Percentiles rank a stretch among this genome's conserved stretches.
Evolutionary conservation across 37 sponge, comb jelly and placozoan species (phyloP).

Genomic region (Mnemiopsis leidyi): DNA sequence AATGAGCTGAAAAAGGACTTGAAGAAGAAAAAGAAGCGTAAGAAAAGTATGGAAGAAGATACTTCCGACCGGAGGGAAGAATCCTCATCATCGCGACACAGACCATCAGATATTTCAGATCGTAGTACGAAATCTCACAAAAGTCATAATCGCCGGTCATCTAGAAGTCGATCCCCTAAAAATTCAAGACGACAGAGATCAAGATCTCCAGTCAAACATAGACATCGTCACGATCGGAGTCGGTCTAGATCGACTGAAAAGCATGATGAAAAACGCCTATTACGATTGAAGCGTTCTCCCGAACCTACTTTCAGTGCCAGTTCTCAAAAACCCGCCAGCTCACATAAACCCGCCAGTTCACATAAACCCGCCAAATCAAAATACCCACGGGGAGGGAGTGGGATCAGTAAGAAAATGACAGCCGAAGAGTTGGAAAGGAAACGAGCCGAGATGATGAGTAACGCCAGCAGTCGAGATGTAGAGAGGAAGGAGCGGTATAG

Average conservation of each 20-base stretch:
- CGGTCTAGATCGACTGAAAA: not conserved
- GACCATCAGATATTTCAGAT: not conserved
- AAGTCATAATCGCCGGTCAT: not conserved
- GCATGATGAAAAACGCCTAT: not conserved
- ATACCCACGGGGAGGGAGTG: conserved; percentile 11
- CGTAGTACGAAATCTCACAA: not conserved
- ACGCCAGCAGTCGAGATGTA: conserved; percentile 2
- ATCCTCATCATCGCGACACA: conserved; percentile 36
- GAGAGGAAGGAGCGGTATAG: conserved; percentile 21
- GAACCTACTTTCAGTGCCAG: not conserved
- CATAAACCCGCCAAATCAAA: not conserved
- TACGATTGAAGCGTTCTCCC: not conserved
- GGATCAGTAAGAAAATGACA: conserved; percentile 39
- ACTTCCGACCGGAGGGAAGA: not conserved
- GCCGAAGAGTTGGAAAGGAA: conserved; percentile 39
- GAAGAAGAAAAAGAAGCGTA: conserved; percentile 43
- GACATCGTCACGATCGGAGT: not conserved
- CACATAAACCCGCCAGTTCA: not conserved
- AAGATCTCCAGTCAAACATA: not conserved
- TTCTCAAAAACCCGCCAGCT: not conserved
- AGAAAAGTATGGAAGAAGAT: not conserved
- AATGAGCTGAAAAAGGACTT: conserved; percentile 54
- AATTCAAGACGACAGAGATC: not conserved
- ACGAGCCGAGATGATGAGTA: conserved; percentile 10
- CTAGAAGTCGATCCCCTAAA: not conserved